These are phyloP conservation scores for Troides oblongomaculatus DNA, from an alignment of 2,888 invertebrate species.

Conservation along the genomic window DNA sequence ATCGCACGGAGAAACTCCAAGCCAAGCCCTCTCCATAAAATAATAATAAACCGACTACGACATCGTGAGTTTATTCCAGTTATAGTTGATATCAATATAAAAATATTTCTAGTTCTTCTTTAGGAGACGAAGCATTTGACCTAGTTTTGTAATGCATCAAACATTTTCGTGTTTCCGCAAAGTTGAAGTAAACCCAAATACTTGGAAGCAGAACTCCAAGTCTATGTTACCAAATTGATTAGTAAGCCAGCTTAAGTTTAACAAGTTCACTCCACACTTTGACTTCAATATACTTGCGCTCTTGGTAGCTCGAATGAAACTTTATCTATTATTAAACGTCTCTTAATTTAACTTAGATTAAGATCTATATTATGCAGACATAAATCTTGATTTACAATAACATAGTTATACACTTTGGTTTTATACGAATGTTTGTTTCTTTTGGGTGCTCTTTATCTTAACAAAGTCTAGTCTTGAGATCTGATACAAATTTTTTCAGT, in stretches of 20 bases:
- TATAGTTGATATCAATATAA: neutral
- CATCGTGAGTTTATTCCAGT: too few relatives aligned
- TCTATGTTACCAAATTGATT: conserved; percentile 15
- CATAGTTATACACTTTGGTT: too few relatives aligned
- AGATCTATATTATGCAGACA: neutral
- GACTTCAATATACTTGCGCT: conserved; percentile 19
- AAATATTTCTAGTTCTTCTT: neutral
- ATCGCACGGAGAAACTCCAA: too few relatives aligned
- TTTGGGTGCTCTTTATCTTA: too few relatives aligned
- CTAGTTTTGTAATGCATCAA: neutral
- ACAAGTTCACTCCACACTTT: conserved; percentile 21
- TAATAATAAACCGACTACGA: too few relatives aligned
- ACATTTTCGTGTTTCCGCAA: neutral
- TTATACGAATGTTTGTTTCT: too few relatives aligned
- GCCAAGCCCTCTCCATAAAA: too few relatives aligned
- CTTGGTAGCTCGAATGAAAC: conserved; percentile 20
- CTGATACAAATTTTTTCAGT: too few relatives aligned
- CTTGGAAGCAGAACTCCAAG: neutral
- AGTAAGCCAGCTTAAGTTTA: conserved; percentile 23
- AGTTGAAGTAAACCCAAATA: conserved; percentile 7
- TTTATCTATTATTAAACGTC: conserved; percentile 10
- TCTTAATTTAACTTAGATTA: conserved; percentile 6
- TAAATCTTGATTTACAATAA: too few relatives aligned
- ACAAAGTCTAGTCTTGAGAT: too few relatives aligned
- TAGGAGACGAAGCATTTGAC: neutral